Conservation (phyloP, 2,888 invertebrate species). For the Pedicia rivosa region DNA sequence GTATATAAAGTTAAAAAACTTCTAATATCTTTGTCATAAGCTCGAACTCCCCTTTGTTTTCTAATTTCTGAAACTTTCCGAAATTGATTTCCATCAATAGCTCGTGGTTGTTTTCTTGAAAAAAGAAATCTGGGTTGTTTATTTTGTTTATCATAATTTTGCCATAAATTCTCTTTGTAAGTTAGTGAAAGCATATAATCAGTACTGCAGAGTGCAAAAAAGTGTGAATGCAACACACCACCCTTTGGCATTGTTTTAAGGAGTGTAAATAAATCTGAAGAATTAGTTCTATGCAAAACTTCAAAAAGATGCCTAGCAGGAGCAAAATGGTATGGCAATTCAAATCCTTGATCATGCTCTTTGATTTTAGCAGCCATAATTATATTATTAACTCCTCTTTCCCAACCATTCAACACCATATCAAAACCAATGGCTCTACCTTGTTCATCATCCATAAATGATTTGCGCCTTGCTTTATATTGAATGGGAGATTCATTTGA, state of each 20-base stretch:
- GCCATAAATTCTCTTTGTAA: constrained; percentile 41
- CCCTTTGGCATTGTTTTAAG: constrained; percentile 61
- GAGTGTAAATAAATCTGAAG: constrained; percentile 47
- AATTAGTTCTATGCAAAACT: constrained; percentile 38
- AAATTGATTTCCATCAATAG: constrained; percentile 16
- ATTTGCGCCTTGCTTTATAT: too few relatives aligned
- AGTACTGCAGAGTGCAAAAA: constrained; percentile 43
- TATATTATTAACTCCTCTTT: constrained; percentile 36
- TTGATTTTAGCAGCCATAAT: constrained; percentile 39
- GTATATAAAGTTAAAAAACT: constrained; percentile 39
- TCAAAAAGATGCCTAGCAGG: constrained; percentile 50
- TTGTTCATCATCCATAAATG: too few relatives aligned
- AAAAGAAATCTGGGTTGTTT: constrained; percentile 24
- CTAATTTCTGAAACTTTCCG: constrained; percentile 37
- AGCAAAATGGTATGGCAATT: constrained; percentile 39
- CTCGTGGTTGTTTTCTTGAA: constrained; percentile 16
- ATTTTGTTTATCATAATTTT: constrained; percentile 19
- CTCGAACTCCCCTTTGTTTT: constrained; percentile 18
- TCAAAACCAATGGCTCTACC: constrained; percentile 38
- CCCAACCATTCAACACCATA: constrained; percentile 32
- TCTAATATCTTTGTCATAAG: constrained; percentile 37
- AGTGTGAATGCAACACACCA: constrained; percentile 51
- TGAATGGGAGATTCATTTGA: too few relatives aligned
- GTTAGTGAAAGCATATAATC: constrained; percentile 48
- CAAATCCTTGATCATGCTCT: constrained; percentile 37